Conservation (phyloP, 1,140 invertebrate species). For the Bombus sibiricus region DNA sequence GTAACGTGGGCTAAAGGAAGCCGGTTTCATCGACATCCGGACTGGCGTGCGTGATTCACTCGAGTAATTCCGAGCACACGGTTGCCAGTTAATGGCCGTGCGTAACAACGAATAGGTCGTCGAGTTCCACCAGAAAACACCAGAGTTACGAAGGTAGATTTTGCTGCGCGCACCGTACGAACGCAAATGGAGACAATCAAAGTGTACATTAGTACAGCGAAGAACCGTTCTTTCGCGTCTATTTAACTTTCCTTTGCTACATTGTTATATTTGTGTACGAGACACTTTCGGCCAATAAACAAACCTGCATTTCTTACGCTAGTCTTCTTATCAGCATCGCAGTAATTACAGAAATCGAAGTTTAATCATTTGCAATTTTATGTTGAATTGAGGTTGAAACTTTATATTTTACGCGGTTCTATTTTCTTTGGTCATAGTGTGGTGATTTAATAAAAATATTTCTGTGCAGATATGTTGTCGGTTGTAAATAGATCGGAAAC, state of each 20-base stretch:
- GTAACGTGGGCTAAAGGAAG: constrained; percentile 22
- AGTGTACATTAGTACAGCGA: neutral
- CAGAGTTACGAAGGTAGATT: neutral
- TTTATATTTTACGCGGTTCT: no score
- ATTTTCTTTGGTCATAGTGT: no score
- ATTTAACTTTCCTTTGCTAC: neutral
- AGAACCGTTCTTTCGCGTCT: neutral
- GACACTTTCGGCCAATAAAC: no score
- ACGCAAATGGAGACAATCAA: neutral
- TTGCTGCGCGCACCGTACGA: neutral
- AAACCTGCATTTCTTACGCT: no score
- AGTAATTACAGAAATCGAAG: no score
- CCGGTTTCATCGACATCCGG: constrained; percentile 21
- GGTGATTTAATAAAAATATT: no score
- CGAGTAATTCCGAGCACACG: constrained; percentile 38
- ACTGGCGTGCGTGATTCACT: constrained; percentile 41
- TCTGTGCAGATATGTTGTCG: no score
- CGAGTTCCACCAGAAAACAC: constrained; percentile 8
- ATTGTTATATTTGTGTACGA: no score
- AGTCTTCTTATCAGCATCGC: no score
- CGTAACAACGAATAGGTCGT: constrained; percentile 4
- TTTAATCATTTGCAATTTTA: no score
- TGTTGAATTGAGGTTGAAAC: no score
- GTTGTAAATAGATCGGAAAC: no score
- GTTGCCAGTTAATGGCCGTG: constrained; percentile 12